These are phyloP conservation scores for Heterochromis multidens DNA, from an alignment of 2,113 vertebrate genomes.

Conservation along the genomic window DNA sequence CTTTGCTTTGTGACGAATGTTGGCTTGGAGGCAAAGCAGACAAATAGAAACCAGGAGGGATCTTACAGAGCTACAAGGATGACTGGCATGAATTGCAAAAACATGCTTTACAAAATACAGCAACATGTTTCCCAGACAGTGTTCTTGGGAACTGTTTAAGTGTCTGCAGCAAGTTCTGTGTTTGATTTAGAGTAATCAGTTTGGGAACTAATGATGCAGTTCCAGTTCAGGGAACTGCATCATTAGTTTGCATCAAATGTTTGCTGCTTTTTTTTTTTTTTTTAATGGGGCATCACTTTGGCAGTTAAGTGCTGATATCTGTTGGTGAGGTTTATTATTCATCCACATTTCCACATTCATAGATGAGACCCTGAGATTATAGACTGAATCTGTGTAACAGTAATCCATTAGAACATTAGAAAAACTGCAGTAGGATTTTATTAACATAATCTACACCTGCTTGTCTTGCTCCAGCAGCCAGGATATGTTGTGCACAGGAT, in stretches of 20 bases:
- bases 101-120: neutral
- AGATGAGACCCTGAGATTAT: neutral
- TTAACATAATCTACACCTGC: neutral
- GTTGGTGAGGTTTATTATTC: neutral
- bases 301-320: no score
- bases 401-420: neutral
- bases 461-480: conserved; percentile 78
- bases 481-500: conserved; percentile 85
- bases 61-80: neutral
- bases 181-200: neutral
- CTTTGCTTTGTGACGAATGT: neutral
- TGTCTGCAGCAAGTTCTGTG: neutral
- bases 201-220: neutral
- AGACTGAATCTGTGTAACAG: neutral
- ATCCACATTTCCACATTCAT: neutral
- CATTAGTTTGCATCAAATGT: no score
- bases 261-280: no score
- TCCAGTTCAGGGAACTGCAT: no score
- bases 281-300: no score
- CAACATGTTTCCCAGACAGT: neutral
- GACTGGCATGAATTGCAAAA: neutral
- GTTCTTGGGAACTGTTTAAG: neutral
- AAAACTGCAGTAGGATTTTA: neutral
- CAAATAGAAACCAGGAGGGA: fast-evolving
- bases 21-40: neutral